Evolutionary conservation across 1,140 invertebrate species (phyloP).

Genomic region (Drosophila carrolli): DNA sequence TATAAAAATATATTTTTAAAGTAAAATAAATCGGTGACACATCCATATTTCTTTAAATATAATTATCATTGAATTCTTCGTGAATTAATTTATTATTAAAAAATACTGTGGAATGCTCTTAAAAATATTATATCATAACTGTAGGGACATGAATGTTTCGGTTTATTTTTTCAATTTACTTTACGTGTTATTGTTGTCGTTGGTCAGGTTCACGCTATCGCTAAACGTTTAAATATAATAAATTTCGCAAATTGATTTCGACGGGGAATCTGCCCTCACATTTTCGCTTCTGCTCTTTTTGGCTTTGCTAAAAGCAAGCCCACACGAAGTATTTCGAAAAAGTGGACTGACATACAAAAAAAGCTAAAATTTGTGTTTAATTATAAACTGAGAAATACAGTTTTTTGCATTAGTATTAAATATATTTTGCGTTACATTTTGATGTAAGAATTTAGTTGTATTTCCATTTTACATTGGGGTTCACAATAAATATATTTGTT

Average conservation of each 20-base stretch:
- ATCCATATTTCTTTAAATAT: too few species aligned
- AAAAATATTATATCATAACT: too few species aligned
- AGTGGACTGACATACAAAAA: neutral
- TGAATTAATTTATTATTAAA: too few species aligned
- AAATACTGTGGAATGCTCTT: too few species aligned
- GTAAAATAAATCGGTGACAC: too few species aligned
- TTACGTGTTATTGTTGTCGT: slow-evolving; percentile 16
- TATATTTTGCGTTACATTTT: neutral
- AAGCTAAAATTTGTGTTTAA: too few species aligned
- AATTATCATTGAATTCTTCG: too few species aligned
- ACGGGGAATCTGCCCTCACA: slow-evolving; percentile 2
- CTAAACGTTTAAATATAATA: slow-evolving; percentile 64
- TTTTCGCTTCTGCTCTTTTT: neutral
- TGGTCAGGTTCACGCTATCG: slow-evolving; percentile 55
- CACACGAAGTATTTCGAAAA: slow-evolving; percentile 71
- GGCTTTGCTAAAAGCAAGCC: slow-evolving; percentile 1
- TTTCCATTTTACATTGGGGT: neutral
- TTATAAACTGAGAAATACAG: neutral
- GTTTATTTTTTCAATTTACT: slow-evolving; percentile 23
- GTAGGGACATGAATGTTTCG: neutral
- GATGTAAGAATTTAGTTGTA: too few species aligned
- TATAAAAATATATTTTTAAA: too few species aligned
- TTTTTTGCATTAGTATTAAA: slow-evolving; percentile 1
- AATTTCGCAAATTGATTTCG: slow-evolving; percentile 72
- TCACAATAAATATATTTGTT: too few species aligned